Evolutionary conservation across 2,888 invertebrate genomes (phyloP), one percentile per base, ranked within the genome.

Genomic region (Euzophera pinguis): DNA sequence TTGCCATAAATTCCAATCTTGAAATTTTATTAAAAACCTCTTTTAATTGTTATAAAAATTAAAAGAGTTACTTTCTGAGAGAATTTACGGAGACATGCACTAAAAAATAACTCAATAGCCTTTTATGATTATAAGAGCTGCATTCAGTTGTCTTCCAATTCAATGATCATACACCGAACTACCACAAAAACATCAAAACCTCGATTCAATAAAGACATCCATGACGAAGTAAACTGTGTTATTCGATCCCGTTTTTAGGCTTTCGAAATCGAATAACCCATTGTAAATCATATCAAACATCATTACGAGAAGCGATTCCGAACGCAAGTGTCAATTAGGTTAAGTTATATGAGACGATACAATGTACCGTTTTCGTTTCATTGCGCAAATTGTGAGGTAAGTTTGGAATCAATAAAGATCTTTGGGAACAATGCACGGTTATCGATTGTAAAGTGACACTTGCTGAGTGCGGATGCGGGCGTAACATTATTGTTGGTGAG

Each of bases 261-360:
- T 52, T 50, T 56, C 57, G 56, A 51, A 60, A 58, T 57, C 55
- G 57, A 55, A 55, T 60, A 58, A 58, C 54, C 60, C 57, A 57
- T 59, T 55, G 53, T 62, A 57, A 62, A 60, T 62, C 56, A 62
- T 62, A 59, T 57, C 48, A 48, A 57, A 53, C 50, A 57, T 57
- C 54, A 51, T 51, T 53, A 56, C 52, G 35, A 52, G 38, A 38
- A 45, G 47, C 39, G 42, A 54, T 52, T 56, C 53, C 54, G 45
- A 50, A 32, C 43, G 37, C 52, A 29, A 35, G 55, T 59, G 62
- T 62, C 62, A 62, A 62, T 62, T 62, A 62, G 53, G 52, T 50
- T 55, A 57, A 60, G 52, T 57, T 56, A 60, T 57, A 54, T 57
- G 55, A 37, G 53, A 47, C 53, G 42, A 54, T 54, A 56, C 50